These are phyloP conservation scores for Sepioteuthis lessoniana DNA, from an alignment of 2,888 invertebrate species.

Conservation along the genomic window DNA sequence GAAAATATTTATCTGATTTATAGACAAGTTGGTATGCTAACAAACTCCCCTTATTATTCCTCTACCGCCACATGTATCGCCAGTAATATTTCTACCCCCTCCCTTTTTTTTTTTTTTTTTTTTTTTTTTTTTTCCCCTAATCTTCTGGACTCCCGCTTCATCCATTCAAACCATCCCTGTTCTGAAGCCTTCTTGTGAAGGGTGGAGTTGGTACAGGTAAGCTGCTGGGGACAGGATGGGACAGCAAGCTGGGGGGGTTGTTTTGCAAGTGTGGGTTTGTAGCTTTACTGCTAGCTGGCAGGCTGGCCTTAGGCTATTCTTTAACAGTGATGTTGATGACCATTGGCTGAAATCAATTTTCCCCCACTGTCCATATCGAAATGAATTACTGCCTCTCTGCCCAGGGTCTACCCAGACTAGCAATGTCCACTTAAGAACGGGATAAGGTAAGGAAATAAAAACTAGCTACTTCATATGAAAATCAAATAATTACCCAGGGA, in stretches of 20 bases:
- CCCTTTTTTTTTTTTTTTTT: neutral
- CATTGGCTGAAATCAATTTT: conserved; percentile 23
- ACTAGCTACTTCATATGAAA: conserved; percentile 23
- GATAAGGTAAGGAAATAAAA: conserved; percentile 10
- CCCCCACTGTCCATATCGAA: conserved; percentile 1
- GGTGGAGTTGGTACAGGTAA: neutral
- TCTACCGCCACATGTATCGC: neutral
- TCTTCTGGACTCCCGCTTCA: neutral
- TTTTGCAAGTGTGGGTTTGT: neutral
- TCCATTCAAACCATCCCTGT: neutral
- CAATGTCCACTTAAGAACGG: conserved; percentile 21
- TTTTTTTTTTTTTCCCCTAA: neutral
- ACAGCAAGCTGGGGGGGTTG: no score
- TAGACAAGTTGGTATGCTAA: neutral
- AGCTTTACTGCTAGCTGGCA: neutral
- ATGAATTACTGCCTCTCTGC: neutral
- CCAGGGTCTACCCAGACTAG: neutral
- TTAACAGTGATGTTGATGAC: neutral
- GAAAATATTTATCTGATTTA: neutral
- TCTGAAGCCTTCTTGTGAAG: neutral
- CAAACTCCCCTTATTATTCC: neutral
- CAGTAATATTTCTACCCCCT: no score
- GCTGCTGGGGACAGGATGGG: neutral
- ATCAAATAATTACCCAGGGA: conserved; percentile 33
- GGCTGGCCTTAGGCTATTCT: conserved; percentile 8